phyloP scores from a whole-genome alignment of 2,888 invertebrate genomes.

The Megamerina dolium region DNA sequence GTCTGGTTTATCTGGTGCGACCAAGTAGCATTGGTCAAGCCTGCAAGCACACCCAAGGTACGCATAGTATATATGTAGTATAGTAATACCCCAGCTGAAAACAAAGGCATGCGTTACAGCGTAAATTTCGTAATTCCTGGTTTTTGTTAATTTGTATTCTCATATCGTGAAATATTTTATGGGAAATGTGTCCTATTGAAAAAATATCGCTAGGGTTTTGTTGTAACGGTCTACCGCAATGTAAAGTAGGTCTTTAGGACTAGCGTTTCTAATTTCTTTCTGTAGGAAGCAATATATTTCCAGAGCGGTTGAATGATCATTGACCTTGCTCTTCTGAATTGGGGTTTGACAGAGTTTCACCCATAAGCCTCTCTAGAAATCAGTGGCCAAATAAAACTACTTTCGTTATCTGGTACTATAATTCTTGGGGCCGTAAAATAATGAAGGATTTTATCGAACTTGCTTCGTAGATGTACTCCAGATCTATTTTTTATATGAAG shows the following conservation, averaged over 20 bases:
- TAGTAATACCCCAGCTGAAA: too few relatives aligned
- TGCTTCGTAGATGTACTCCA: slow-evolving; percentile 13
- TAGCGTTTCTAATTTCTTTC: slow-evolving; percentile 8
- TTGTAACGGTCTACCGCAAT: slow-evolving; percentile 21
- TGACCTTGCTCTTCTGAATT: slow-evolving; percentile 19
- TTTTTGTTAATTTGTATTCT: too few relatives aligned
- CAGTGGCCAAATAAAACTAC: slow-evolving; percentile 17
- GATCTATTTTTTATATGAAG: slow-evolving; percentile 18
- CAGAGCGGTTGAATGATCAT: slow-evolving; percentile 20
- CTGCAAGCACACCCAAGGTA: too few relatives aligned
- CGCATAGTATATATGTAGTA: too few relatives aligned
- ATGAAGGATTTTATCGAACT: slow-evolving; percentile 17
- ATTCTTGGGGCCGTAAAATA: slow-evolving; percentile 17
- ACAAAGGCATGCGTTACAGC: too few relatives aligned
- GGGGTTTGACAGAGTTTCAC: slow-evolving; percentile 17
- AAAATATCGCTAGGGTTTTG: too few relatives aligned
- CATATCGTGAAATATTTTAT: too few relatives aligned
- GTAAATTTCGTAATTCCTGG: too few relatives aligned
- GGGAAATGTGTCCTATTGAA: too few relatives aligned
- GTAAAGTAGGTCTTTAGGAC: slow-evolving; percentile 9
- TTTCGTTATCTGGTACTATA: slow-evolving; percentile 18
- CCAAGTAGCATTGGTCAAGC: too few relatives aligned
- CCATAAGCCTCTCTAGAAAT: slow-evolving; percentile 8
- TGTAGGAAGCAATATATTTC: slow-evolving; percentile 20
- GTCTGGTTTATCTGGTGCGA: too few relatives aligned